Evolutionary conservation across 2,888 invertebrate genomes (phyloP).

Genomic region (Sabatieria punctata): DNA sequence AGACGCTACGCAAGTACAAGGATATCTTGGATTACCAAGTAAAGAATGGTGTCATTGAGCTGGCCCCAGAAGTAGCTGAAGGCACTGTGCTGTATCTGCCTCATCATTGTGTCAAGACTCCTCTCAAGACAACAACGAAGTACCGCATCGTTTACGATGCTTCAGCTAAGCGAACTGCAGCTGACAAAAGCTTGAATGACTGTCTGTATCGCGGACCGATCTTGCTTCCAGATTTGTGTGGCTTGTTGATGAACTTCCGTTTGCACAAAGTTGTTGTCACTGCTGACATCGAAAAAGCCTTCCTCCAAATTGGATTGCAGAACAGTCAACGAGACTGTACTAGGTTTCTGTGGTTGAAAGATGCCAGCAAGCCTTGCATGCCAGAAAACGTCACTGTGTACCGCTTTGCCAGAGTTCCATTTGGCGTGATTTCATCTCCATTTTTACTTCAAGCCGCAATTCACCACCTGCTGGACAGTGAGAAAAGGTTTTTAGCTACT

Average conservation of each 20-base stretch:
- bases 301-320: too few species aligned
- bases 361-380: slow-evolving; percentile 4
- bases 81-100: slow-evolving; percentile 1
- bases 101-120: too few species aligned
- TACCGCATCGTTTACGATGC: too few species aligned
- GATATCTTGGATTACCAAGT: neutral
- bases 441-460: slow-evolving; percentile 8
- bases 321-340: slow-evolving; percentile 2
- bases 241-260: slow-evolving; percentile 10
- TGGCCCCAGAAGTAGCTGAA: neutral
- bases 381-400: slow-evolving; percentile 6
- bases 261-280: neutral
- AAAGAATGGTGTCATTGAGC: neutral
- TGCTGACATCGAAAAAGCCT: too few species aligned
- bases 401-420: slow-evolving; percentile 10
- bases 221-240: slow-evolving; percentile 9
- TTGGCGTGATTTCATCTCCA: slow-evolving; percentile 9
- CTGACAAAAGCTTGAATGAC: slow-evolving; percentile 6
- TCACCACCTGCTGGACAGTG: slow-evolving; percentile 5
- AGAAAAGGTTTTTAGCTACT: neutral
- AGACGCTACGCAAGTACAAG: neutral
- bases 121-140: too few species aligned
- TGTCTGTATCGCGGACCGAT: too few species aligned
- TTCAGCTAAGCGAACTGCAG: slow-evolving; percentile 10
- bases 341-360: slow-evolving; percentile 9